Evolutionary conservation across 1,140 invertebrate species (phyloP).

Genomic region (Drosophila kikkawai): DNA sequence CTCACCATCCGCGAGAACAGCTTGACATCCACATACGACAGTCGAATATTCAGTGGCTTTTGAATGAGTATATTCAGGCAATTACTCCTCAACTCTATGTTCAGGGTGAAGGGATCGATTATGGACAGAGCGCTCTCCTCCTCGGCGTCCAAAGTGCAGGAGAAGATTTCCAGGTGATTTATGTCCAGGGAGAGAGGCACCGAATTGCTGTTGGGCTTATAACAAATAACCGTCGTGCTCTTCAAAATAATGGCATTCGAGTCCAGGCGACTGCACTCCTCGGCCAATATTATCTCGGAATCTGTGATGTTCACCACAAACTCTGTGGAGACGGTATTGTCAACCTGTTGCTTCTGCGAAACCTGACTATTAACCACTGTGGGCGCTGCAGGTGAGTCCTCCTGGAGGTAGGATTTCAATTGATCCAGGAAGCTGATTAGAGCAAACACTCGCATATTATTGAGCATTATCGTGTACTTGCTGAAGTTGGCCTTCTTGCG

Average conservation of each 20-base stretch:
- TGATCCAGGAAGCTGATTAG: conserved; percentile 97
- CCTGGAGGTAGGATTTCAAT: conserved; percentile 91
- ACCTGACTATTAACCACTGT: conserved; percentile 19
- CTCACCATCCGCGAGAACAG: conserved; percentile 96
- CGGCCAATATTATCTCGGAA: conserved; percentile 97
- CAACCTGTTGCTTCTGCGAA: conserved; percentile 26
- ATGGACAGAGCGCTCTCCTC: conserved; percentile 98
- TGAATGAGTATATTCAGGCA: conserved; percentile 88
- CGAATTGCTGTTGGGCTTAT: conserved; percentile 89
- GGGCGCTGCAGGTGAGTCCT: conserved; percentile 50
- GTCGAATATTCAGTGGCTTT: conserved; percentile 91
- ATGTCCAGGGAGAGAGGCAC: conserved; percentile 94
- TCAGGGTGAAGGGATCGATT: conserved; percentile 95
- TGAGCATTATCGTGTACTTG: conserved; percentile 95
- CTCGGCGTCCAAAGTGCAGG: conserved; percentile 95
- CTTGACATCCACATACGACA: conserved; percentile 97
- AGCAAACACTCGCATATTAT: conserved; percentile 97
- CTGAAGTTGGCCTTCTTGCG: conserved; percentile 89
- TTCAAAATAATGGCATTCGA: conserved; percentile 98
- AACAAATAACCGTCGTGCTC: conserved; percentile 94
- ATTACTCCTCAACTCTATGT: conserved; percentile 88
- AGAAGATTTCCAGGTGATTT: conserved; percentile 96
- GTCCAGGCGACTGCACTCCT: conserved; percentile 94
- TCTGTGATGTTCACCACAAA: conserved; percentile 97
- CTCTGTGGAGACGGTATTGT: conserved; percentile 86